These are phyloP conservation scores for Drosophila erecta DNA, from an alignment of 1,140 invertebrate genomes.

Conservation along the genomic window DNA sequence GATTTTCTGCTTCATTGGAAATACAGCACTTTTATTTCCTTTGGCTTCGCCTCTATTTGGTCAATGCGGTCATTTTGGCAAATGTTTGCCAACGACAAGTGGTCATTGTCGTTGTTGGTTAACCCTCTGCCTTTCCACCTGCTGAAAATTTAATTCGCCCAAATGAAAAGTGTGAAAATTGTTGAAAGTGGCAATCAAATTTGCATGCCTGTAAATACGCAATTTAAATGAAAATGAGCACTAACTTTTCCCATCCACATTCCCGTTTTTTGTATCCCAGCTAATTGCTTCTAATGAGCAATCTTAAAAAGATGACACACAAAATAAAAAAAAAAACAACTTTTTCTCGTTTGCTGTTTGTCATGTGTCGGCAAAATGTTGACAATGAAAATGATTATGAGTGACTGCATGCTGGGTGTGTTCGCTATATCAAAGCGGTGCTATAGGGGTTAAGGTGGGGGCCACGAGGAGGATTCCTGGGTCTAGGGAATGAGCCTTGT, in stretches of 20 bases:
- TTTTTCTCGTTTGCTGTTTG: constrained; percentile 61
- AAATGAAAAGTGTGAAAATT: constrained; percentile 34
- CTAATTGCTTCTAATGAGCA: constrained; percentile 78
- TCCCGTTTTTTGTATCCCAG: constrained; percentile 4
- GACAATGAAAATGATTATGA: constrained; percentile 82
- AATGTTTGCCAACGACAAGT: constrained; percentile 74
- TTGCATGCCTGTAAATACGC: constrained; percentile 75
- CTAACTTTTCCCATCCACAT: constrained; percentile 34
- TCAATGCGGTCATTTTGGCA: constrained; percentile 58
- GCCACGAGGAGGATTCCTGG: not conserved
- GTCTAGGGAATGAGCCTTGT: constrained; percentile 41
- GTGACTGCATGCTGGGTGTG: constrained; percentile 55
- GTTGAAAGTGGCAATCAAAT: constrained; percentile 67
- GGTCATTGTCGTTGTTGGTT: constrained; percentile 70
- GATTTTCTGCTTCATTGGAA: constrained; percentile 12
- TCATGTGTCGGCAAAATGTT: constrained; percentile 78
- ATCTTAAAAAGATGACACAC: constrained; percentile 52
- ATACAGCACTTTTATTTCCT: constrained; percentile 31
- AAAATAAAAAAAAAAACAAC: constrained; percentile 33
- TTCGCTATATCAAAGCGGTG: constrained; percentile 7
- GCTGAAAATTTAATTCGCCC: constrained; percentile 43
- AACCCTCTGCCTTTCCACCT: not conserved
- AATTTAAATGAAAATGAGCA: constrained; percentile 63
- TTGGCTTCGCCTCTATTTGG: constrained; percentile 25
- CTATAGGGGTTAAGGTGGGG: constrained; percentile 13